These are phyloP conservation scores for Tetranychus piercei DNA, from an alignment of 2,888 invertebrate species.

Conservation along the genomic window DNA sequence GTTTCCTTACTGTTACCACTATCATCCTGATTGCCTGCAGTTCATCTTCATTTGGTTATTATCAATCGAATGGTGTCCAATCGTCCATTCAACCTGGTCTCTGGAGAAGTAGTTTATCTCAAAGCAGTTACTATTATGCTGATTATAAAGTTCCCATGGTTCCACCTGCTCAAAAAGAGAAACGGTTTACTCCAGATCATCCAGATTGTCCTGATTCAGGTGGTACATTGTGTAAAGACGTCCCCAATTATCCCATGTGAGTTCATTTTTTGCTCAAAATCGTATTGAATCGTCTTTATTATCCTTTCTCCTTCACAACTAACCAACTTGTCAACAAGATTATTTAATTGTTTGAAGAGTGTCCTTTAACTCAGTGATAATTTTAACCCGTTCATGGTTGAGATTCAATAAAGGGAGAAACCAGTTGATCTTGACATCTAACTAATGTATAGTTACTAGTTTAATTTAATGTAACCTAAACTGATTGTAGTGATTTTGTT, in stretches of 20 bases:
- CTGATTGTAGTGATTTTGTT: not conserved
- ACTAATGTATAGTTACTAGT: not conserved
- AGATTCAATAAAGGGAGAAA: not conserved
- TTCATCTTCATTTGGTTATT: not conserved
- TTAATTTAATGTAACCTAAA: not conserved
- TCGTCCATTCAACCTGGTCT: not conserved
- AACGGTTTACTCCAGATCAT: constrained; percentile 24
- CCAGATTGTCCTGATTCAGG: constrained; percentile 28
- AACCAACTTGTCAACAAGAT: not conserved
- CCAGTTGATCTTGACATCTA: not conserved
- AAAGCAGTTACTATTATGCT: constrained; percentile 24
- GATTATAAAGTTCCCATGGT: constrained; percentile 22
- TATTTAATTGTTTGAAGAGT: too few species aligned
- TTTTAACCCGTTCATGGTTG: too few species aligned
- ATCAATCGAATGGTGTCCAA: not conserved
- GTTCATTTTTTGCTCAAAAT: constrained; percentile 3
- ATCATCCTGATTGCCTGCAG: not conserved
- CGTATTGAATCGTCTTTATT: too few species aligned
- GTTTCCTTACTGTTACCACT: not conserved
- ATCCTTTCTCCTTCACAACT: too few species aligned
- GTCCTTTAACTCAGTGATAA: too few species aligned
- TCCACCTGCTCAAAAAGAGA: constrained; percentile 8
- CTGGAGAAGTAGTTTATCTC: constrained; percentile 4
- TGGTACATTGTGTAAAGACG: constrained; percentile 27
- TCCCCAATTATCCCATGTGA: constrained; percentile 26